phyloP scores from a whole-genome alignment of 2,797 vertebrate genomes.

The Gymnothorax javanicus region DNA sequence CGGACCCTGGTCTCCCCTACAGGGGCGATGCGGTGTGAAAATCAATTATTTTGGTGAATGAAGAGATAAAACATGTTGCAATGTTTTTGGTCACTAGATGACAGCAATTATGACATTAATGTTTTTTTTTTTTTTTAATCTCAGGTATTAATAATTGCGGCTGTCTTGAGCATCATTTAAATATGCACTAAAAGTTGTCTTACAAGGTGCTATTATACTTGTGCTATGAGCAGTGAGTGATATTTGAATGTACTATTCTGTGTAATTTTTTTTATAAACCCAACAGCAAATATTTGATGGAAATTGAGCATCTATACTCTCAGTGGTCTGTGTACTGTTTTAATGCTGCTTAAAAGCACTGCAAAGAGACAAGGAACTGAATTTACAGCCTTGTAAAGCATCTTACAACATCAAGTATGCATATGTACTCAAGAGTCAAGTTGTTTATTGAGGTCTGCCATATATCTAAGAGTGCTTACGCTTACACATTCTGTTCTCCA shows the following conservation, averaged over 20 bases:
- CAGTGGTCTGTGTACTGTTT: neutral
- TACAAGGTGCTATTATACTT: neutral
- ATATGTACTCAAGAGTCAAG: neutral
- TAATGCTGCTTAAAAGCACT: neutral
- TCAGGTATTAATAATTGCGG: neutral
- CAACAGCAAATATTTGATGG: neutral
- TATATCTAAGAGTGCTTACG: neutral
- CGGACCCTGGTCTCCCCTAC: neutral
- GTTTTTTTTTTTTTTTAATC: slow-evolving; percentile 25
- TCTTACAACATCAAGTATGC: neutral
- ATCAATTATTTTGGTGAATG: neutral
- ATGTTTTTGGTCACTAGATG: neutral
- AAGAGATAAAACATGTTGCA: neutral
- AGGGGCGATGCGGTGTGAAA: neutral
- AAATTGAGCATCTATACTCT: neutral
- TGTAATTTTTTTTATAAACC: neutral
- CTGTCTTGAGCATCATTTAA: neutral
- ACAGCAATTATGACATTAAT: neutral
- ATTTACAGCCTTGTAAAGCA: neutral
- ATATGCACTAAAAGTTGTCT: neutral
- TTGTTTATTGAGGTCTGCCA: neutral
- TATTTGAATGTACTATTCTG: too few species aligned
- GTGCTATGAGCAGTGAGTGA: neutral
- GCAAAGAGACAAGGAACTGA: neutral
- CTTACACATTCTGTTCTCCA: slow-evolving; percentile 40